Conservation (phyloP, 2,888 invertebrate species). For the Orgyia antiqua region DNA sequence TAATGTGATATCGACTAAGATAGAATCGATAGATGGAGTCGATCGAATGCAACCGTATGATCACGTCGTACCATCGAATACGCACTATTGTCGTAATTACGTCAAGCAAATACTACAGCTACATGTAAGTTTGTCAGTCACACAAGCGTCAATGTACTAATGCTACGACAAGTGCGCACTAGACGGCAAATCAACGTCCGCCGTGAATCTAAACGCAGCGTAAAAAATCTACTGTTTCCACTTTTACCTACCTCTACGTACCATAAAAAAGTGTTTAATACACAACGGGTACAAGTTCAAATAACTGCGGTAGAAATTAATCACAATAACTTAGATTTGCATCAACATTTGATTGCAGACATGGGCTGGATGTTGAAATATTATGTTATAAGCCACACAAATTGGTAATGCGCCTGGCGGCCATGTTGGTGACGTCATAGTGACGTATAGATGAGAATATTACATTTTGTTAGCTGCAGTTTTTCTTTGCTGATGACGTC, state of each 20-base stretch:
- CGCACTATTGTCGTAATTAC: slow-evolving; percentile 20
- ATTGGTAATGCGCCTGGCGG: no score
- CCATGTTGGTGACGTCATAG: no score
- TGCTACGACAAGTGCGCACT: slow-evolving; percentile 25
- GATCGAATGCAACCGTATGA: slow-evolving; percentile 22
- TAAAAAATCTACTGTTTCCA: slow-evolving; percentile 24
- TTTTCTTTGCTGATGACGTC: no score
- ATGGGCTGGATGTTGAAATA: no score
- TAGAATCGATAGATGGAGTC: slow-evolving; percentile 27
- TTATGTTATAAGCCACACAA: no score
- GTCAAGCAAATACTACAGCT: slow-evolving; percentile 27
- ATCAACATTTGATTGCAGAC: no score
- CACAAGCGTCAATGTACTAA: slow-evolving; percentile 24
- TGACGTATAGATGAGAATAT: no score
- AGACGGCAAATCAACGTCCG: slow-evolving; percentile 14
- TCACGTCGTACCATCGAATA: slow-evolving; percentile 14
- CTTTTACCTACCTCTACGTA: slow-evolving; percentile 30
- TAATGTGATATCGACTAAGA: slow-evolving; percentile 21
- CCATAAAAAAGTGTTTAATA: slow-evolving; percentile 18
- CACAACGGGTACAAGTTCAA: not conserved
- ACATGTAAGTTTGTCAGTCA: slow-evolving; percentile 12
- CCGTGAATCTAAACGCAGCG: slow-evolving; percentile 20
- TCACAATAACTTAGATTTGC: no score
- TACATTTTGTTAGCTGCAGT: no score
- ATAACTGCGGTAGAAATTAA: no score